A percentile compares a stretch with the other conserved stretches of the same genome.
Conservation (phyloP, 2,888 invertebrate species). For the Eudemis profundana region DNA sequence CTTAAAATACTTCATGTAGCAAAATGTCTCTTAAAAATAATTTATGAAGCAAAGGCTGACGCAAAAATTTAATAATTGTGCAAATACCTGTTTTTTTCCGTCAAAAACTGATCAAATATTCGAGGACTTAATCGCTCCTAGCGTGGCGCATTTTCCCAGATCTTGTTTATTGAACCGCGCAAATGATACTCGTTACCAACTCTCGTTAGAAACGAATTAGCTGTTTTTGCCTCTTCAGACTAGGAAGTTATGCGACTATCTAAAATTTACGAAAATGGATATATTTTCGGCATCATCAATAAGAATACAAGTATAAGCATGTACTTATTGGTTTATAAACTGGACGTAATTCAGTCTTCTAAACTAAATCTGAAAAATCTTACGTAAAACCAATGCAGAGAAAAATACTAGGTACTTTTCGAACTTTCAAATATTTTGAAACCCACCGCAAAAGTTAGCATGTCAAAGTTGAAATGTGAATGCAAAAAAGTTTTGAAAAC, state of each 20-base stretch:
- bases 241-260: conserved; percentile 31
- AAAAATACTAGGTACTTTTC: too few relatives aligned
- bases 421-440: too few relatives aligned
- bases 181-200: conserved; percentile 38
- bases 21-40: too few relatives aligned
- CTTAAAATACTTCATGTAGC: too few relatives aligned
- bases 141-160: conserved; percentile 14
- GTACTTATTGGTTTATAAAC: too few relatives aligned
- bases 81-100: background rate
- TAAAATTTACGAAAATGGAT: background rate
- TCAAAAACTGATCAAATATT: background rate
- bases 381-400: too few relatives aligned
- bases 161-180: conserved; percentile 36
- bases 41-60: too few relatives aligned
- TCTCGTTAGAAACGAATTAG: conserved; percentile 43
- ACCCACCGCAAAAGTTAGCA: background rate
- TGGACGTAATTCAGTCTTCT: too few relatives aligned
- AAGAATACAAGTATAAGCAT: background rate
- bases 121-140: conserved; percentile 10
- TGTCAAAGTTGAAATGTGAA: background rate
- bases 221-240: conserved; percentile 37
- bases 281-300: background rate
- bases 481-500: background rate
- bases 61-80: too few relatives aligned
- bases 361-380: too few relatives aligned